Evolutionary conservation across 2,113 vertebrate genomes (phyloP).

Genomic region (Apodemus sylvaticus): DNA sequence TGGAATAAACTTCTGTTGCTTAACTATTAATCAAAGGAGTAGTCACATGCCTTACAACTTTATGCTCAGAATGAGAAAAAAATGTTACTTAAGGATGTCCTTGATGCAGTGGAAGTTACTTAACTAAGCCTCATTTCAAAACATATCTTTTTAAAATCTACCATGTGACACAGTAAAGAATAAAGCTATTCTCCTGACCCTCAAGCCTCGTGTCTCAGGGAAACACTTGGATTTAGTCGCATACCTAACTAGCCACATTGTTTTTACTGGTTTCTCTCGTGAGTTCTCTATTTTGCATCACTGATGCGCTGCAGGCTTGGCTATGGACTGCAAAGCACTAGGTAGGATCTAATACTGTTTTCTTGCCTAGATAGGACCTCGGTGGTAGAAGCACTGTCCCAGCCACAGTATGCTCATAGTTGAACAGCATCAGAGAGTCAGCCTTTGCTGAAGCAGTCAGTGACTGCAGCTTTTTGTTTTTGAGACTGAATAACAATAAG

Average conservation of each 20-base stretch:
- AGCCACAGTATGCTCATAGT: neutral
- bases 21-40: neutral
- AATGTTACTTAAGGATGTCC: neutral
- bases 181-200: neutral
- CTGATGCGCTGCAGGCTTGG: neutral
- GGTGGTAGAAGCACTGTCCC: neutral
- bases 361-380: neutral
- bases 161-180: neutral
- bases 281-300: neutral
- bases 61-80: neutral
- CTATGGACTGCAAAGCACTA: neutral
- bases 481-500: neutral
- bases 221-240: neutral
- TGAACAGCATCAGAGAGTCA: neutral
- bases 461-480: neutral
- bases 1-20: neutral
- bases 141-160: neutral
- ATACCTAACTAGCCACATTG: neutral
- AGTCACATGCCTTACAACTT: neutral
- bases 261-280: neutral
- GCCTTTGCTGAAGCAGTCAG: neutral
- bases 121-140: neutral
- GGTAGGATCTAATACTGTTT: neutral
- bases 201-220: neutral
- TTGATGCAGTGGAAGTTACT: constrained; percentile 3